Evolutionary conservation across 2,888 invertebrate species (phyloP).

Genomic region (Nemapogon koenigi): DNA sequence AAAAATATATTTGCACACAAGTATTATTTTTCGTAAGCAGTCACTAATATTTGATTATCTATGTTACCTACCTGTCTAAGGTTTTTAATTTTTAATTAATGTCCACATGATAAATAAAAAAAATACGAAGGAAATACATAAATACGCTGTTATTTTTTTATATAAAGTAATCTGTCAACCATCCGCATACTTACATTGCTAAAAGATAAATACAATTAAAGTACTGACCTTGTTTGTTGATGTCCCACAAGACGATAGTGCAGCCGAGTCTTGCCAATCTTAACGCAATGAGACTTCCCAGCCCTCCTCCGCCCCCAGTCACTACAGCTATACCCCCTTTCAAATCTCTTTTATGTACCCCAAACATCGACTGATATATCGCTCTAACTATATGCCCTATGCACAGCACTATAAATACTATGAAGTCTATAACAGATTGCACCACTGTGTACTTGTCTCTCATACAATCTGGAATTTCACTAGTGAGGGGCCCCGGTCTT

Average conservation of each 20-base stretch:
- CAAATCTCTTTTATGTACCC: constrained; percentile 71
- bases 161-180: too few species aligned
- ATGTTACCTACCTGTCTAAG: too few species aligned
- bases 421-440: constrained; percentile 61
- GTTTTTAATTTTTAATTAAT: too few species aligned
- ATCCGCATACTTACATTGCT: too few species aligned
- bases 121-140: too few species aligned
- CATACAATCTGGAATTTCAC: constrained; percentile 57
- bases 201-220: too few species aligned
- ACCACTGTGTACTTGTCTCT: constrained; percentile 56
- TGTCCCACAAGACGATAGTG: constrained; percentile 88
- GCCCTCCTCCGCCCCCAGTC: constrained; percentile 88
- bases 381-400: constrained; percentile 59
- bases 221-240: constrained; percentile 79
- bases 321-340: constrained; percentile 81
- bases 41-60: too few species aligned
- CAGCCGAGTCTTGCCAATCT: constrained; percentile 79
- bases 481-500: constrained; percentile 46
- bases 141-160: too few species aligned
- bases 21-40: too few species aligned
- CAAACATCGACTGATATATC: constrained; percentile 67
- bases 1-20: too few species aligned
- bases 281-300: constrained; percentile 79
- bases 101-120: too few species aligned
- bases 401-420: constrained; percentile 57